phyloP scores from a whole-genome alignment of 2,888 invertebrate genomes.

The Drosophila vallismaia region DNA sequence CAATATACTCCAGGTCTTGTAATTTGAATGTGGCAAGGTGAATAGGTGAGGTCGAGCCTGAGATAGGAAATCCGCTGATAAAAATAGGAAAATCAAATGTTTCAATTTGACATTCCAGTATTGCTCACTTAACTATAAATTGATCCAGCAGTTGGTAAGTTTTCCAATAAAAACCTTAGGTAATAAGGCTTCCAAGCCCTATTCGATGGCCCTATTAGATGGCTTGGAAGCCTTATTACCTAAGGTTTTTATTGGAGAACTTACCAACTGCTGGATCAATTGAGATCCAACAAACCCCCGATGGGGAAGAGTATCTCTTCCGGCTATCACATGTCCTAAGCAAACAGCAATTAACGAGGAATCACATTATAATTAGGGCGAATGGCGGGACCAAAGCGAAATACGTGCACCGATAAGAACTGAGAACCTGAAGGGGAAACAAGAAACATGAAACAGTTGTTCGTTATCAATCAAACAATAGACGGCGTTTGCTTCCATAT shows the following conservation, averaged over 20 bases:
- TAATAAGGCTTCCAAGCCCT: background rate
- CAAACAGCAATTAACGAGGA: constrained; percentile 64
- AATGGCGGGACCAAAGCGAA: constrained; percentile 41
- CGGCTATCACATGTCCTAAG: constrained; percentile 60
- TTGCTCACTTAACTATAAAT: background rate
- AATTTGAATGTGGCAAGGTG: background rate
- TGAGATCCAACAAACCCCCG: background rate
- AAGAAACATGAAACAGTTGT: constrained; percentile 34
- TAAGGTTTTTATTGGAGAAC: background rate
- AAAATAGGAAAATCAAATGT: background rate
- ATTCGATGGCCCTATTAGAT: no score
- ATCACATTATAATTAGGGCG: constrained; percentile 67
- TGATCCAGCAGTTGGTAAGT: constrained; percentile 4
- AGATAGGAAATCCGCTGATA: background rate
- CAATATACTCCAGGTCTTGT: background rate
- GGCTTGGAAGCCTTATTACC: background rate
- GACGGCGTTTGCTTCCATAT: constrained; percentile 50
- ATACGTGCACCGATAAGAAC: constrained; percentile 16
- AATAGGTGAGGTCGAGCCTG: background rate
- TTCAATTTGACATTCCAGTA: background rate
- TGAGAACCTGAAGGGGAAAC: constrained; percentile 28
- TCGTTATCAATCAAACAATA: constrained; percentile 72
- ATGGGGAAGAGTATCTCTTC: constrained; percentile 5
- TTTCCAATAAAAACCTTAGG: background rate
- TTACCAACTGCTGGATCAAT: constrained; percentile 4